Percentiles rank a stretch among this genome's conserved stretches.
phyloP scores from a whole-genome alignment of 2,888 invertebrate genomes.

The Chymomyza caudatula region DNA sequence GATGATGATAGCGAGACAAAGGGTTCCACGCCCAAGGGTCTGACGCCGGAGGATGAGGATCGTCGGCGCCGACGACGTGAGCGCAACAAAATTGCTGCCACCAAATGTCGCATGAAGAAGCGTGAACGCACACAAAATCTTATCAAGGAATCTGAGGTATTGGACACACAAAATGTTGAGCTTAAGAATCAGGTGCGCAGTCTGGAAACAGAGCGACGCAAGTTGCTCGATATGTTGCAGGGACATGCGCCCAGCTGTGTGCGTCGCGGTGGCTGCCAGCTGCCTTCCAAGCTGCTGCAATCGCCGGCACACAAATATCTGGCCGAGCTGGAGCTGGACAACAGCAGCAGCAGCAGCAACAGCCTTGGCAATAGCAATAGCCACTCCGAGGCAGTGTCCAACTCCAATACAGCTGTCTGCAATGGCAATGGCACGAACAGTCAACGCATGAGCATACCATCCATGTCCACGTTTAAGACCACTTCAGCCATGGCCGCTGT shows the following conservation, averaged over 20 bases:
- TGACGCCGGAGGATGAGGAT: constrained; percentile 95
- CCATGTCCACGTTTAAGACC: constrained; percentile 77
- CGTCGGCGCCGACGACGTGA: constrained; percentile 90
- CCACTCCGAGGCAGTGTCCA: constrained; percentile 24
- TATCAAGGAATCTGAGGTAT: constrained; percentile 90
- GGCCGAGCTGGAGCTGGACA: constrained; percentile 71
- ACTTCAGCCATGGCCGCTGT: constrained; percentile 66
- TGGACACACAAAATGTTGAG: constrained; percentile 91
- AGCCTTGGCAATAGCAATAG: constrained; percentile 28
- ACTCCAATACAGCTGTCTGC: background rate
- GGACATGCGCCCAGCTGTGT: constrained; percentile 86
- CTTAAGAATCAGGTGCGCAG: constrained; percentile 90
- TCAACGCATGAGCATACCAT: constrained; percentile 75
- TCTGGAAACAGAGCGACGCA: constrained; percentile 87
- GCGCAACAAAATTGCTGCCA: constrained; percentile 95
- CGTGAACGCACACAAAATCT: constrained; percentile 91
- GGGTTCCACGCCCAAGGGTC: constrained; percentile 77
- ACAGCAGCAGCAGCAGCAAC: constrained; percentile 15
- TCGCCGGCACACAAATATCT: constrained; percentile 77
- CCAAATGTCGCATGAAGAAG: constrained; percentile 95
- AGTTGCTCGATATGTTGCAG: constrained; percentile 88
- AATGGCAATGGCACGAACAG: constrained; percentile 20
- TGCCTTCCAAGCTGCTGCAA: constrained; percentile 73
- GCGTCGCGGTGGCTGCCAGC: constrained; percentile 72
- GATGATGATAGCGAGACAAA: constrained; percentile 81